Conservation (phyloP, 2,888 invertebrate species). For the Apamea anceps region DNA sequence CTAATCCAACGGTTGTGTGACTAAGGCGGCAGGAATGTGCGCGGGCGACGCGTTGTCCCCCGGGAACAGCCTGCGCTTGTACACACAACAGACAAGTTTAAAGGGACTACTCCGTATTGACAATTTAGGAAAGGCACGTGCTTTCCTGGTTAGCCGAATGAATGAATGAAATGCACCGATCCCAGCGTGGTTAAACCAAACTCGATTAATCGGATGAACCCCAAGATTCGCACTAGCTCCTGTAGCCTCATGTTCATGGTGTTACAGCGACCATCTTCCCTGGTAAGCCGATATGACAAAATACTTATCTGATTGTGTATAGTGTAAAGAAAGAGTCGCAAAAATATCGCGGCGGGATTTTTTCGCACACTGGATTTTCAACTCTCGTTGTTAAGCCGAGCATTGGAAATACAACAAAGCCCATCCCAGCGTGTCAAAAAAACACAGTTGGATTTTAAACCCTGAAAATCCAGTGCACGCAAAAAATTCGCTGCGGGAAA, state of each 20-base stretch:
- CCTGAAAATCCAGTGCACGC: background rate
- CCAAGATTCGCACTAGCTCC: too few relatives aligned
- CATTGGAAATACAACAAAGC: too few relatives aligned
- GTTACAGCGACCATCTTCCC: background rate
- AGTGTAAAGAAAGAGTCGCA: background rate
- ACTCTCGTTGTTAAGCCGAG: too few relatives aligned
- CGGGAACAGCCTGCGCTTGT: slow-evolving; percentile 49
- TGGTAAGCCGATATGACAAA: too few relatives aligned
- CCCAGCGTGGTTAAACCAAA: too few relatives aligned
- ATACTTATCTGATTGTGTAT: background rate
- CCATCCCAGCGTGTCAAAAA: background rate
- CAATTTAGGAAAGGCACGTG: background rate
- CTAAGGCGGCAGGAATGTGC: slow-evolving; percentile 66
- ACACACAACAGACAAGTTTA: slow-evolving; percentile 11
- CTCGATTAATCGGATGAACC: too few relatives aligned
- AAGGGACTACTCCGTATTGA: slow-evolving; percentile 1
- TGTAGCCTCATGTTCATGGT: too few relatives aligned
- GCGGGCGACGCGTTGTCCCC: slow-evolving; percentile 58
- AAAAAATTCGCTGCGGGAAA: too few relatives aligned
- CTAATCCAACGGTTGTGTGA: slow-evolving; percentile 73
- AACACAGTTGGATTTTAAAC: background rate
- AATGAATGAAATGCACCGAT: too few relatives aligned
- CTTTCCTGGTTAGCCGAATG: background rate
- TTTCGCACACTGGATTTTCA: background rate
- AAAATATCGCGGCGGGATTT: background rate